Conservation (phyloP, 2,888 invertebrate genomes). For the Nomada fucata region DNA sequence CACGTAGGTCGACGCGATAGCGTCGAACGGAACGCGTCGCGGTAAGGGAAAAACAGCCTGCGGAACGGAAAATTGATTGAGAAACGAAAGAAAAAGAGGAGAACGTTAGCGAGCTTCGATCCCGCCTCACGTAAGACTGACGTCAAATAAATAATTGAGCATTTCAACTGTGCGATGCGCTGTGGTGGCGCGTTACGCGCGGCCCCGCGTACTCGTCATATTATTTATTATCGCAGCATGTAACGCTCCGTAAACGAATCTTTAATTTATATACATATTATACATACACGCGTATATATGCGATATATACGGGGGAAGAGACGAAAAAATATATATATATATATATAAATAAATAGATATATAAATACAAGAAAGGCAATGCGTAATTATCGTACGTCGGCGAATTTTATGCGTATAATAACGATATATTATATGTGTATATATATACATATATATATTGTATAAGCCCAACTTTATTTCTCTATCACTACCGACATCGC, state of each 20-base stretch:
- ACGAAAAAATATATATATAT: constrained; percentile 20
- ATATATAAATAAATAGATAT: constrained; percentile 58
- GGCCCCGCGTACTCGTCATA: constrained; percentile 50
- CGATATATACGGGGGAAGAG: constrained; percentile 36
- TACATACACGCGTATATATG: constrained; percentile 45
- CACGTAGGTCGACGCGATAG: constrained; percentile 50
- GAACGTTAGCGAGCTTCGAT: constrained; percentile 70
- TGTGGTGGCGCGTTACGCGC: constrained; percentile 46
- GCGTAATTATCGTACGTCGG: constrained; percentile 61
- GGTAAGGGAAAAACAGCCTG: not conserved
- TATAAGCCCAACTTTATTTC: constrained; percentile 78
- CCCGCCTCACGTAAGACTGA: constrained; percentile 74
- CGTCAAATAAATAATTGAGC: constrained; percentile 70
- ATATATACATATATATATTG: constrained; percentile 51
- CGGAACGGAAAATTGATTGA: constrained; percentile 11
- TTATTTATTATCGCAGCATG: constrained; percentile 75
- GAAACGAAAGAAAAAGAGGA: not conserved
- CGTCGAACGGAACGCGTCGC: constrained; percentile 37
- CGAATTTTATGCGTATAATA: constrained; percentile 63
- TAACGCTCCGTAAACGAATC: constrained; percentile 65
- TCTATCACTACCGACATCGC: constrained; percentile 83
- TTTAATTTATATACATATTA: constrained; percentile 69
- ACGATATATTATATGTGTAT: constrained; percentile 42
- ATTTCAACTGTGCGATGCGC: constrained; percentile 44
- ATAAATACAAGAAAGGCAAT: constrained; percentile 54